Evolutionary conservation across 2,888 invertebrate species (phyloP), one percentile per base, ranked within the genome.

Genomic region (Acronicta leporina): DNA sequence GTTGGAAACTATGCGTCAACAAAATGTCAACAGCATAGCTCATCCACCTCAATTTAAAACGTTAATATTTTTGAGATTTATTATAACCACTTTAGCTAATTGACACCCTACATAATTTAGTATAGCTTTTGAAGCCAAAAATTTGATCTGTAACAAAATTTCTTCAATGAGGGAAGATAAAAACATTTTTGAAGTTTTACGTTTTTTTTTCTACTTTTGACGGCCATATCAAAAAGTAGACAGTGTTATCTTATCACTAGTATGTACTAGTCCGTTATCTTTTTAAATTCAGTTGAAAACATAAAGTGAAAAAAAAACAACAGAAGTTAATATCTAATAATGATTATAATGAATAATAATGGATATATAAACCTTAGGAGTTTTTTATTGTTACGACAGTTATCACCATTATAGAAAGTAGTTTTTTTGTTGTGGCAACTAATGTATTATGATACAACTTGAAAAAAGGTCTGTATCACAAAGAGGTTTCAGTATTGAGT

Each of bases 81-180:
- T 68, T 71, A 94, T 81, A 67, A 93, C 85, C 68, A 91, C 60
- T 86, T 87, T 90, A 57, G 94, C 94, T 82, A 94, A 85, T 73
- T 92, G 91, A 87, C 92, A 93, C 90, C 94, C 94, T 87, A 94
- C 90, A 92, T 94, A 94, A 92, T 94, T 94, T 92, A 94, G 67
- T 73, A 94, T 75, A 51, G 91, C 89, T 89, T 94, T 94, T 67
- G 91, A 92, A 54, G 87, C 91, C 83, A 93, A 90, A 90, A 94
- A 91, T 87, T 93, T 94, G 56, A 93, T 69, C 77, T 94, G 93
- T 74, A 85, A 60, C 53, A 94, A 57, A 83, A 94, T 91, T 93
- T 94, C 94, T 82, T 92, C 91, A 79, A 94, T 81, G 84, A 94
- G 90, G 91, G 93, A 92, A 92, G 92, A 92, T 92, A 93, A 92